These are phyloP conservation scores for Drosophila bipectinata DNA, from an alignment of 1,140 invertebrate genomes.

Conservation along the genomic window DNA sequence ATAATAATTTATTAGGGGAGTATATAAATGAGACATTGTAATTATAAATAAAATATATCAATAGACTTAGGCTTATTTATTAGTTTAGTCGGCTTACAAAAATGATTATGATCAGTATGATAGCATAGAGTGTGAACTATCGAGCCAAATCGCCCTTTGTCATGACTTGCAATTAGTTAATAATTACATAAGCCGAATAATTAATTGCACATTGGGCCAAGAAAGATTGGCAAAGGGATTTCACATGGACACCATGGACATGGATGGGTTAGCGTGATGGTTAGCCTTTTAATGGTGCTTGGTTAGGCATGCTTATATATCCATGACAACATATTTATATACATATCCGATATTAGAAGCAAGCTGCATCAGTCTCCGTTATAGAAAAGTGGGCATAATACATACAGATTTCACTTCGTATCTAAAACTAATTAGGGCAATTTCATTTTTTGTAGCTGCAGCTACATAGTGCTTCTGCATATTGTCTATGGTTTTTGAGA, in stretches of 20 bases:
- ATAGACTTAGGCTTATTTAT: slow-evolving; percentile 17
- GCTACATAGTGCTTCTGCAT: slow-evolving; percentile 33
- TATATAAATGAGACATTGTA: slow-evolving; percentile 18
- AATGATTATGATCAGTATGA: neutral
- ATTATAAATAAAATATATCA: slow-evolving; percentile 19
- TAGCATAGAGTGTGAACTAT: slow-evolving; percentile 14
- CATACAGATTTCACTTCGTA: slow-evolving; percentile 39
- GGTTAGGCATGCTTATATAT: slow-evolving; percentile 18
- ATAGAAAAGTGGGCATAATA: slow-evolving; percentile 53
- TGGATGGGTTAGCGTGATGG: slow-evolving; percentile 45
- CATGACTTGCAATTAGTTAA: slow-evolving; percentile 44
- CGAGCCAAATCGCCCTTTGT: slow-evolving; percentile 27
- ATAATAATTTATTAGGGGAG: slow-evolving; percentile 41
- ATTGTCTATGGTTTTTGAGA: slow-evolving; percentile 26
- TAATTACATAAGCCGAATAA: slow-evolving; percentile 53
- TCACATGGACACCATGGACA: slow-evolving; percentile 37
- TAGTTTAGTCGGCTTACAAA: slow-evolving; percentile 6
- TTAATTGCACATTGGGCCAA: slow-evolving; percentile 68
- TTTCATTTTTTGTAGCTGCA: slow-evolving; percentile 32
- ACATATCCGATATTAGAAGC: slow-evolving; percentile 46
- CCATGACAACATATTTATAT: slow-evolving; percentile 32
- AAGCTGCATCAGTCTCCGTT: slow-evolving; percentile 67
- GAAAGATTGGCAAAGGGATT: slow-evolving; percentile 60
- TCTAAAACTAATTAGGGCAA: slow-evolving; percentile 63
- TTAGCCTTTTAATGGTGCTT: slow-evolving; percentile 44